Evolutionary conservation across 1,140 invertebrate genomes (phyloP).

Genomic region (Elymnias hypermnestra): DNA sequence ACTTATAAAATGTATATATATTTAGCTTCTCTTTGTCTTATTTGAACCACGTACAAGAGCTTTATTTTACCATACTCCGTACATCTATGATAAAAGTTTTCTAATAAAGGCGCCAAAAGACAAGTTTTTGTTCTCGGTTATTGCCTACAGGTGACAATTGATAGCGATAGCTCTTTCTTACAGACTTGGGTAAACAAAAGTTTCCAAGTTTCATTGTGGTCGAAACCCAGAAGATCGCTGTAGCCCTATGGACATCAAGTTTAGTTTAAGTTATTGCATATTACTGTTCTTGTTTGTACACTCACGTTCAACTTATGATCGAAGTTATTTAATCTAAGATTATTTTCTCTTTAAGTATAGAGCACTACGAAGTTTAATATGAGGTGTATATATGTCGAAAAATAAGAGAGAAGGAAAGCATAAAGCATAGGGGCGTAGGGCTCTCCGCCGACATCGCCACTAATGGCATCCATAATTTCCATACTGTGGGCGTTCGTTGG

Average conservation of each 20-base stretch:
- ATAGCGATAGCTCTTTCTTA: slow-evolving; percentile 65
- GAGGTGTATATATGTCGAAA: too few relatives aligned
- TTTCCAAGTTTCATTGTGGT: slow-evolving; percentile 30
- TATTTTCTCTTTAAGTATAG: too few relatives aligned
- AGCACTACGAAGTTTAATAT: too few relatives aligned
- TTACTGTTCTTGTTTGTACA: background rate
- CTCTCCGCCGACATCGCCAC: too few relatives aligned
- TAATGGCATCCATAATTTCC: too few relatives aligned
- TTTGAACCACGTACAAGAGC: slow-evolving; percentile 64
- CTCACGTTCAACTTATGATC: slow-evolving; percentile 3
- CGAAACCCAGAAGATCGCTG: slow-evolving; percentile 11
- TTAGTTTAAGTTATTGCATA: slow-evolving; percentile 7
- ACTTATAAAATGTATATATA: too few relatives aligned
- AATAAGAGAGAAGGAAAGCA: too few relatives aligned
- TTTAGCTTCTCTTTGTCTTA: slow-evolving; percentile 26
- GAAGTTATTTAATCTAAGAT: too few relatives aligned
- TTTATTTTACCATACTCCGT: slow-evolving; percentile 67
- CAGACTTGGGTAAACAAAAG: slow-evolving; percentile 47
- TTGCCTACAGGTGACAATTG: slow-evolving; percentile 71
- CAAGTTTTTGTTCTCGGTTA: slow-evolving; percentile 62
- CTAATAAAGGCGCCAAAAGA: slow-evolving; percentile 64
- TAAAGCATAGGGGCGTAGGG: too few relatives aligned
- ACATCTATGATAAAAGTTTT: slow-evolving; percentile 61
- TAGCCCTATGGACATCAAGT: background rate
- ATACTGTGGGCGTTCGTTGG: too few relatives aligned